These are phyloP conservation scores for Acanthosepion lycidas DNA, from an alignment of 2,888 invertebrate genomes.

Conservation along the genomic window DNA sequence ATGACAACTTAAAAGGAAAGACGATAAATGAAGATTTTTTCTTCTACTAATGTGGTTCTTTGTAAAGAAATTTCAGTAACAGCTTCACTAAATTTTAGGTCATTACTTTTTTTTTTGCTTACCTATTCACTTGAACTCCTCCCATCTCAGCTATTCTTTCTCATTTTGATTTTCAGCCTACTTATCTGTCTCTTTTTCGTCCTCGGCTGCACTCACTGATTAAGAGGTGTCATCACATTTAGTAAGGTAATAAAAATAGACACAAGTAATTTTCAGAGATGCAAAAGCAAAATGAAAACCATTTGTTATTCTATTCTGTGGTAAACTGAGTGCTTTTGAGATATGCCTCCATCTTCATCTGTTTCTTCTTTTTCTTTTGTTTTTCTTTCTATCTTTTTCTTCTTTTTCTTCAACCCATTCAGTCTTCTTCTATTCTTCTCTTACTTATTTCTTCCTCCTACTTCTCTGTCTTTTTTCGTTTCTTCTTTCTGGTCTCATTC, in stretches of 20 bases:
- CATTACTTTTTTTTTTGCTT: not conserved
- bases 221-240: not conserved
- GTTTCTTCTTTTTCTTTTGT: not conserved
- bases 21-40: not conserved
- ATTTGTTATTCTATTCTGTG: not conserved
- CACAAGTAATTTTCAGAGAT: not conserved
- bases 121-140: not conserved
- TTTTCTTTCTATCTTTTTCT: not conserved
- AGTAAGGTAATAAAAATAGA: not conserved
- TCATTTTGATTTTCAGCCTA: not conserved
- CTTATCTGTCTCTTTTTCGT: not conserved
- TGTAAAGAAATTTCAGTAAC: not conserved
- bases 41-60: not conserved
- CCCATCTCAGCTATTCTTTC: not conserved
- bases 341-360: not conserved
- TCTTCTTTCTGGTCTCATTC: not conserved
- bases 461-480: not conserved
- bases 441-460: not conserved
- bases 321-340: not conserved
- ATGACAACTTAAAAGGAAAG: not conserved
- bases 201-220: not conserved
- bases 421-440: not conserved
- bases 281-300: not conserved
- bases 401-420: not conserved
- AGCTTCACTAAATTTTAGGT: not conserved